phyloP scores from a whole-genome alignment of 2,888 invertebrate species.

The Aphodius granarius region DNA sequence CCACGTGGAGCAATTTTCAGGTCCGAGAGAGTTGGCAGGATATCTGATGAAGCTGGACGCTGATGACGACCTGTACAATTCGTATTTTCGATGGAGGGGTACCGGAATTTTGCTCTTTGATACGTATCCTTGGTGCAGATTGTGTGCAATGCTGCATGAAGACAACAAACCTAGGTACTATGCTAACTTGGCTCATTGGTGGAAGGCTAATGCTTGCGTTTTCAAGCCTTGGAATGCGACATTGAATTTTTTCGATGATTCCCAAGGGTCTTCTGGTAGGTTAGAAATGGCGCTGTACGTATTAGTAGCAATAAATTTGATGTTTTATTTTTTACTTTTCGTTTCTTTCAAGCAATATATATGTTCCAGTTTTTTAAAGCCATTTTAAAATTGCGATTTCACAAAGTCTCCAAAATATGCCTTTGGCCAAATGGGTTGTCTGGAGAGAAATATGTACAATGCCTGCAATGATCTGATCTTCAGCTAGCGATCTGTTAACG shows the following conservation, averaged over 20 bases:
- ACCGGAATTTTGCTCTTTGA: conserved; percentile 65
- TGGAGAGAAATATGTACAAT: no score
- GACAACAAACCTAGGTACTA: not conserved
- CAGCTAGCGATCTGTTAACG: no score
- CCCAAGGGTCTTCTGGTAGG: not conserved
- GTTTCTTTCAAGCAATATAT: no score
- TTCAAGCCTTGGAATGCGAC: not conserved
- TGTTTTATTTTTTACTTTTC: not conserved
- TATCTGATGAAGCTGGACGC: not conserved
- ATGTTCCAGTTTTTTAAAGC: no score
- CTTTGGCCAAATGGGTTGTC: no score
- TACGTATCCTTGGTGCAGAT: not conserved
- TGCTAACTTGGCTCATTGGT: not conserved
- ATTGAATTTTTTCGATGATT: not conserved
- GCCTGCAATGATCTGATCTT: no score
- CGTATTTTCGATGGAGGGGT: conserved; percentile 3
- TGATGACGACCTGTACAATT: not conserved
- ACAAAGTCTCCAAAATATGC: no score
- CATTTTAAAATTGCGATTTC: no score
- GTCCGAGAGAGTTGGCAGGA: not conserved
- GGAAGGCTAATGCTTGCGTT: conserved; percentile 48
- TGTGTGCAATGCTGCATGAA: not conserved
- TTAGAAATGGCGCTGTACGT: not conserved
- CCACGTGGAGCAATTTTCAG: conserved; percentile 4
- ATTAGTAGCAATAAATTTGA: not conserved